Base-by-base conservation (phyloP, 2,113 vertebrate genomes). In the Montifringilla adamsi region DNA sequence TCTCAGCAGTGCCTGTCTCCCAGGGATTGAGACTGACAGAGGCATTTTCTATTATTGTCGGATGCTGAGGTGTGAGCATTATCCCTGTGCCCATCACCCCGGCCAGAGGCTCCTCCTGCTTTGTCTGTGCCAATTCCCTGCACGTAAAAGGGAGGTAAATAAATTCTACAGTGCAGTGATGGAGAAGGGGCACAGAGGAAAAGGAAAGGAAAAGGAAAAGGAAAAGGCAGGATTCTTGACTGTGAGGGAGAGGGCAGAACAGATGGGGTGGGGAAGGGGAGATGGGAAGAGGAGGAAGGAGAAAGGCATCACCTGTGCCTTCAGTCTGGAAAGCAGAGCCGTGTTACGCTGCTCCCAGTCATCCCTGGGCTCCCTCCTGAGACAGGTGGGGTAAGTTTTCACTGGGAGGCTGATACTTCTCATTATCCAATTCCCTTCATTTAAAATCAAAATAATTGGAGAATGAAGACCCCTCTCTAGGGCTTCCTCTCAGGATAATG, bases 61-160 rank as follows among this genome's bases (percentile, higher is more conserved):
- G 94, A 76, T 96, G 94, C 95, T 93, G 96, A 97, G 95, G 95
- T 93, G 94, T 92, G 94, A 90, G 95, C 87, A 72, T 83, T 87
- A 59, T 79, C 87, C 93, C 90, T 15, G 91, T 7, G 46, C 82
- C 89, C 91, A 85, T 94, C 93, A 82, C 63, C 75, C 86, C 47
- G 59, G 80, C 92, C 79, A 27, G 23, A 82, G 87, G 33, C 83
- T 69, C 76, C 72, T 76, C 92, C 28, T 7, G 78, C 84, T 91
- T 73, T 82, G 81, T 56, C 92, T 96, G 50, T 49, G 75, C 90
- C 90, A 33, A 2, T 66, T 47, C 89, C 72, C 72, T 10, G 47
- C 78, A 53, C 10, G 6, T 21, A 41, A n/a, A 89, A 84, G 28
- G 35, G 78, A 87, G 46, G 44, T 83, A 24, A 79, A 83, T 52